A percentile compares a stretch with the other conserved stretches of the same genome.
phyloP scores from a whole-genome alignment of 2,888 invertebrate genomes.

The Pyralis farinalis region DNA sequence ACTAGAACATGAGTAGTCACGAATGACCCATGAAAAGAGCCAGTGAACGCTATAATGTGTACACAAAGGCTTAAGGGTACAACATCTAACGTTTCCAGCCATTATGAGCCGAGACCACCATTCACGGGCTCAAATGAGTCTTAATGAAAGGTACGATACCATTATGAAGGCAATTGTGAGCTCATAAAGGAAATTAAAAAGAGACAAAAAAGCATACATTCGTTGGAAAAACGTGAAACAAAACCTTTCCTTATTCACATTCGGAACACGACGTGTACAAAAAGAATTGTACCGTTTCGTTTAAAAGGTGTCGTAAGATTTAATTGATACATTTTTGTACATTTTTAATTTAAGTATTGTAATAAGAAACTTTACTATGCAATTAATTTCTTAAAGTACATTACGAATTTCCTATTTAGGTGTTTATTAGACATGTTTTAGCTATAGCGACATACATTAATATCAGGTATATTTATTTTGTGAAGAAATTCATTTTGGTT shows the following conservation, averaged over 20 bases:
- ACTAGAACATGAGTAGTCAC: constrained; percentile 37
- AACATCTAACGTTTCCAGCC: constrained; percentile 62
- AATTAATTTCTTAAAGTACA: too few relatives aligned
- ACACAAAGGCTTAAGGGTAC: constrained; percentile 61
- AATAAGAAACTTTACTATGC: too few relatives aligned
- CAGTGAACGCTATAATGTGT: constrained; percentile 46
- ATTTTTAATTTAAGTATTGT: too few relatives aligned
- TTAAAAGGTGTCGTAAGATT: neutral
- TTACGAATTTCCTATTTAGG: too few relatives aligned
- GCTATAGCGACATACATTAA: too few relatives aligned
- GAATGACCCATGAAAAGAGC: constrained; percentile 58
- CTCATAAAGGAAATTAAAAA: constrained; percentile 74
- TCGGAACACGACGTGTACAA: neutral
- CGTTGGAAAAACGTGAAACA: constrained; percentile 34
- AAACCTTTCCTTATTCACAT: constrained; percentile 18
- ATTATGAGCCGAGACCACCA: constrained; percentile 64
- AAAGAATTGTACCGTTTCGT: neutral
- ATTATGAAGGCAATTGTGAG: constrained; percentile 73
- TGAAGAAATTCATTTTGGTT: too few relatives aligned
- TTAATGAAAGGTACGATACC: constrained; percentile 74
- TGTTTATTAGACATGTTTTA: too few relatives aligned
- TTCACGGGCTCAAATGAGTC: constrained; percentile 66
- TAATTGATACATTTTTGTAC: too few relatives aligned
- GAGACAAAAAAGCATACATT: constrained; percentile 50
- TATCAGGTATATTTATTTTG: too few relatives aligned